phyloP scores from a whole-genome alignment of 2,888 invertebrate genomes.

The Flabesymbios commensalis region DNA sequence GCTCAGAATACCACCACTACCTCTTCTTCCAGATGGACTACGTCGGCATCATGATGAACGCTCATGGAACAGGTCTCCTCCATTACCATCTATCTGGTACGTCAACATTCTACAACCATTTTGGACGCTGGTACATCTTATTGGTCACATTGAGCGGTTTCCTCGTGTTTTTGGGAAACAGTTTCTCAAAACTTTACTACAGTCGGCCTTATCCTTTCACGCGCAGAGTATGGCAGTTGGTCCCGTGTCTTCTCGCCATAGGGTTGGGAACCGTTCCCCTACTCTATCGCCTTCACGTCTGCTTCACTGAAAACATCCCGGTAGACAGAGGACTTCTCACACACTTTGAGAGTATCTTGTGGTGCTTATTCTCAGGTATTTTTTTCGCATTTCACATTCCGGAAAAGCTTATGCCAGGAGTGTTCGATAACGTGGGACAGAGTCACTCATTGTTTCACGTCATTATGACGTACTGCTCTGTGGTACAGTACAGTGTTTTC shows the following conservation, averaged over 20 bases:
- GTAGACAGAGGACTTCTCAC: slow-evolving; percentile 27
- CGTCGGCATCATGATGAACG: slow-evolving; percentile 42
- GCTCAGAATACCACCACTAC: slow-evolving; percentile 41
- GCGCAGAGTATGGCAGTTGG: slow-evolving; percentile 39
- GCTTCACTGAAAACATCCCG: slow-evolving; percentile 3
- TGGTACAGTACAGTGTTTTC: slow-evolving; percentile 25
- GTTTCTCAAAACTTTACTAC: slow-evolving; percentile 36
- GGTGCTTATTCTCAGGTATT: slow-evolving; percentile 21
- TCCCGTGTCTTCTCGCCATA: slow-evolving; percentile 28
- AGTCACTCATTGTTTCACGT: slow-evolving; percentile 49
- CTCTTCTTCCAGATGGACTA: slow-evolving; percentile 46
- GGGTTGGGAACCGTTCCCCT: slow-evolving; percentile 30
- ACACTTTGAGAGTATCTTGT: slow-evolving; percentile 31
- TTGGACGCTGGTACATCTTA: slow-evolving; percentile 34
- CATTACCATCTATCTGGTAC: slow-evolving; percentile 38
- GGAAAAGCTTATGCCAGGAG: slow-evolving; percentile 41
- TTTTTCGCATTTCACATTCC: slow-evolving; percentile 42
- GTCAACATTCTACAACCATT: slow-evolving; percentile 23
- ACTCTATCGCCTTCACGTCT: slow-evolving; percentile 30
- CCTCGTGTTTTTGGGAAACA: slow-evolving; percentile 34
- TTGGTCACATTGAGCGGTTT: too few species aligned
- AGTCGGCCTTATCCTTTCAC: slow-evolving; percentile 35
- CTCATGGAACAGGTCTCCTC: slow-evolving; percentile 37
- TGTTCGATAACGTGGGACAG: slow-evolving; percentile 46
- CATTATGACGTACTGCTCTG: slow-evolving; percentile 18